A percentile compares a stretch with the other conserved stretches of the same genome.
Evolutionary conservation across 2,113 vertebrate species (phyloP).

Genomic region (Girardinichthys multiradiatus): DNA sequence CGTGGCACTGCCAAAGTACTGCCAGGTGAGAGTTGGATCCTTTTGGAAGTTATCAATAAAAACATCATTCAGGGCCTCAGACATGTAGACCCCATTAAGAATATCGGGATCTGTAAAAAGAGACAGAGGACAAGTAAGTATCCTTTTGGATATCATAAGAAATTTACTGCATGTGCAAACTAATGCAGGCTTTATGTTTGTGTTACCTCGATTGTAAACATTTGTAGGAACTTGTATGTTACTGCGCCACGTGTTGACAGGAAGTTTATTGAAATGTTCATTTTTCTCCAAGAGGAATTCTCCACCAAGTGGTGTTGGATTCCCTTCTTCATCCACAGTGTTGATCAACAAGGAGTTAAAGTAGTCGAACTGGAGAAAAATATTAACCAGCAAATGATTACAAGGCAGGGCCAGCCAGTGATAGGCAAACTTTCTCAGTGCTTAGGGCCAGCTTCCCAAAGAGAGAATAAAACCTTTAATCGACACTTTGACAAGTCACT

Average conservation of each 20-base stretch:
- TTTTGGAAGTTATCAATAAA: slow-evolving; percentile 93
- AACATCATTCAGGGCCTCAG: slow-evolving; percentile 91
- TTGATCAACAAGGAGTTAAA: slow-evolving; percentile 93
- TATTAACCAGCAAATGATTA: not conserved
- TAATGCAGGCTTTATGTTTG: not conserved
- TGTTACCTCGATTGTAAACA: slow-evolving; percentile 94
- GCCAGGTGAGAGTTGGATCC: slow-evolving; percentile 95
- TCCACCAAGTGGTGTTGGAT: slow-evolving; percentile 86
- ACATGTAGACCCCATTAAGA: slow-evolving; percentile 94
- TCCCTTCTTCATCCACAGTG: slow-evolving; percentile 84
- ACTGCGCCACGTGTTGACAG: slow-evolving; percentile 89
- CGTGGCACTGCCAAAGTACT: slow-evolving; percentile 94
- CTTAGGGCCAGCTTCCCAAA: no score
- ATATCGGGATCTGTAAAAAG: slow-evolving; percentile 86
- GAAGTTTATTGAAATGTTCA: slow-evolving; percentile 90
- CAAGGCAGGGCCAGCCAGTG: not conserved
- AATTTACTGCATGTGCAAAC: not conserved
- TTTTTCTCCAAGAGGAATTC: slow-evolving; percentile 90
- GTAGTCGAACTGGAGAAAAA: slow-evolving; percentile 86
- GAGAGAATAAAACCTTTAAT: no score
- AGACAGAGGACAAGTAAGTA: not conserved
- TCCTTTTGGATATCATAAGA: no score
- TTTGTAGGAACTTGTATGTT: slow-evolving; percentile 95
- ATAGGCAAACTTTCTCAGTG: no score
- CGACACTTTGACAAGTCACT: no score